Evolutionary conservation across 2,113 vertebrate genomes (phyloP), one percentile per base, ranked within the genome.

Genomic region (Xiphias gladius): DNA sequence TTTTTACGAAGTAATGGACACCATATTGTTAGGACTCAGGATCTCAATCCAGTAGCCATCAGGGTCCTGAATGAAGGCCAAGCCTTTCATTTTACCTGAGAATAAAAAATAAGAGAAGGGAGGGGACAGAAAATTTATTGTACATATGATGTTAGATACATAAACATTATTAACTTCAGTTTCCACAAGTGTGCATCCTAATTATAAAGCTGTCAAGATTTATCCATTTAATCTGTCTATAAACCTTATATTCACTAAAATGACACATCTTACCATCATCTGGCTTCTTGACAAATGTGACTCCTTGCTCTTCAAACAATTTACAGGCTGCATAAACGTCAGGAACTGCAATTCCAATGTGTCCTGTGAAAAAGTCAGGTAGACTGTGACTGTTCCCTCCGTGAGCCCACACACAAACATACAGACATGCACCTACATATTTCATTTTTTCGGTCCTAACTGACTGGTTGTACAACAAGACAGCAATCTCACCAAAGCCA

Each of bases 11-110:
- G 95, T 94, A 80, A 99, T 95, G 87, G 95, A 92, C 79, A 94
- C 89, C 96, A 99, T 97, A 67, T 92, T 95, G 90, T 99, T 97
- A 20, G 98, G 98, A 94, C 96, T 99, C 91, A 99, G 93, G 91
- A 99, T 99, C 94, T 99, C 98, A 87, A 99, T 99, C 98, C 97
- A 99, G 90, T 99, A 99, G 88, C 97, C 97, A 79, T 99, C 98
- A n/a, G 98, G 98, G 93, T 99, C 98, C 92, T 99, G 98, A 92
- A 99, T 95, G 94, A 99, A 99, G 28, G 98, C 98, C 91, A 99
- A 89, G 55, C 97, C 98, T 95, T 98, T 98, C 97, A 99, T 99
- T 95, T 99, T 99, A 92, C 97, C 97, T 99, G 85, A 24, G 7
- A 65, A n/a, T n/a, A 4, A 57, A 19, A 37, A 28, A 66, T 3